Evolutionary conservation across 2,888 invertebrate species (phyloP), one percentile per base, ranked within the genome.

Genomic region (Antheraea yamamai): DNA sequence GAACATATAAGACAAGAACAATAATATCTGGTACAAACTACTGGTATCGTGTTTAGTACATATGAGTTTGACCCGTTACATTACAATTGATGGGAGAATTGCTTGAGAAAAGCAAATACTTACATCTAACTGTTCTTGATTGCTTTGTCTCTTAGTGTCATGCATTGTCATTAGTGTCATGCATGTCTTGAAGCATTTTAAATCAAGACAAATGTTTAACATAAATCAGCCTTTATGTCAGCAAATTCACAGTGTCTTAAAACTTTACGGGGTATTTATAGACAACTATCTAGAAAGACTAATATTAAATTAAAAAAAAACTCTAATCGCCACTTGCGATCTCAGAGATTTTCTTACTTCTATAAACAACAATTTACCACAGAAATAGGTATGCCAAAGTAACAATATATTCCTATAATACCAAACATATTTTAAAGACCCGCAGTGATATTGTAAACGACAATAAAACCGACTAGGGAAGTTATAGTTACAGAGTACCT

Each of bases 31-130:
- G 23, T 61, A 61, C 12, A 1, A 12, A 10, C 0, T 20, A 61
- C 61, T 23, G 61, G 47, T 23, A 61, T 23, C 12, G 61, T 23
- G n/a, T 23, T 23, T 8, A 61, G 30, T 66, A 16, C 16, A 30
- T 66, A 30, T 66, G 14, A 30, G 64, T 30, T 30, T 30, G 30
- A 66, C 30, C 64, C 16, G 64, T 30, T 66, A 66, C 0, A 66
- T 66, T 14, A 26, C 26, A 91, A 85, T n/a, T 88, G 87, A 90
- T 88, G 88, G 89, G 87, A 85, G 82, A 81, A 88, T 90, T 86
- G 88, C 89, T 89, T 88, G 64, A 30, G 83, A 85, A 83, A 84
- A 83, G 80, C 78, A 80, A 81, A 61, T 61, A 61, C 47, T 12
- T 47, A 16, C n/a, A 58, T 8, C 3, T 61, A 23, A 12, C 61